These are phyloP conservation scores for Allacma fusca DNA, from an alignment of 2,888 invertebrate species.

Conservation along the genomic window DNA sequence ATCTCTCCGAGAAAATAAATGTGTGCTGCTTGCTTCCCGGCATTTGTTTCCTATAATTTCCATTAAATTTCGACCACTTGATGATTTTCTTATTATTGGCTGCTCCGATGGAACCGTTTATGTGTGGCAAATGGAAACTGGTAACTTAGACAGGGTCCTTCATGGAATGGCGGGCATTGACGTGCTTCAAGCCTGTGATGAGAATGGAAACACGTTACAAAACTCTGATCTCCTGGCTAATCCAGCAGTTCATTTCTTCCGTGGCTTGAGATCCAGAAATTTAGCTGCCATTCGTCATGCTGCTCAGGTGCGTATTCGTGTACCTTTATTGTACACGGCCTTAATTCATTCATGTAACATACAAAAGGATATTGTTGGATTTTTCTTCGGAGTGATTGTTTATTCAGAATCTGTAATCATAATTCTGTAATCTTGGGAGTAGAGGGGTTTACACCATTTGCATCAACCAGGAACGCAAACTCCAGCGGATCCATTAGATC, in stretches of 20 bases:
- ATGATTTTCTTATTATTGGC: conserved; percentile 97
- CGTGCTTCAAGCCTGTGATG: conserved; percentile 93
- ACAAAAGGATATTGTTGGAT: no score
- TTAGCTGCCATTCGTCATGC: conserved; percentile 93
- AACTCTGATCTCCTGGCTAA: conserved; percentile 80
- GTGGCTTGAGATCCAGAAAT: conserved; percentile 90
- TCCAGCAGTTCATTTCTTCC: conserved; percentile 94
- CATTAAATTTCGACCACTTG: conserved; percentile 95
- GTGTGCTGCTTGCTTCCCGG: conserved; percentile 90
- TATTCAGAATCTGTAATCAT: conserved; percentile 10
- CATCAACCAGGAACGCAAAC: conserved; percentile 76
- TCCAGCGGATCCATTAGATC: conserved; percentile 78
- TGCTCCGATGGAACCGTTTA: conserved; percentile 98
- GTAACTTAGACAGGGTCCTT: conserved; percentile 88
- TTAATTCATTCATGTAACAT: no score
- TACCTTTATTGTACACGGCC: conserved; percentile 1
- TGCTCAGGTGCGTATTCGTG: conserved; percentile 69
- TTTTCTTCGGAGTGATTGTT: background rate
- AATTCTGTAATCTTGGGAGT: no score
- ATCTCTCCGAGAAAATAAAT: conserved; percentile 90
- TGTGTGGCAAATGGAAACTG: conserved; percentile 99
- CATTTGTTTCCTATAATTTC: conserved; percentile 95
- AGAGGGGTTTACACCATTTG: conserved; percentile 84
- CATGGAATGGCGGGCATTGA: conserved; percentile 97
- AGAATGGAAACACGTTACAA: conserved; percentile 73